Evolutionary conservation across 2,797 vertebrate species (phyloP).

Genomic region (Enteromius afrohamiltoni): DNA sequence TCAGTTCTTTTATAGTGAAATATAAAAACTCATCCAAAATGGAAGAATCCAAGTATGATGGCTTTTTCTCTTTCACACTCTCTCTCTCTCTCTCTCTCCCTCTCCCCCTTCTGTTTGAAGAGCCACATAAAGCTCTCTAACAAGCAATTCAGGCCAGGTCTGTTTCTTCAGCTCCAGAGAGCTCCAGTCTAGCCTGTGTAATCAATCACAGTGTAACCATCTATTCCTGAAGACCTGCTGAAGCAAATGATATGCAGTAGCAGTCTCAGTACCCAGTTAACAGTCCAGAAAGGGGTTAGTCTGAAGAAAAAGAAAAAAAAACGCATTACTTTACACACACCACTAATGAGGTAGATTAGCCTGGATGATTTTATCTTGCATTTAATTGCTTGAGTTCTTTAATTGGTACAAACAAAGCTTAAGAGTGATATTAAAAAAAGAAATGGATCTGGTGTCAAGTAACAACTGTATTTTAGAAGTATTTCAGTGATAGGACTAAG

Average conservation of each 20-base stretch:
- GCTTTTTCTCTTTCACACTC: background rate
- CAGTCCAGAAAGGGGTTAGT: conserved; percentile 15
- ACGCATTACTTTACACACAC: background rate
- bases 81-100: background rate
- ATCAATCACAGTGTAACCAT: conserved; percentile 74
- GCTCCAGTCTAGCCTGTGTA: conserved; percentile 68
- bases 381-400: conserved; percentile 5
- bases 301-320: background rate
- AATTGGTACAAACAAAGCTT: background rate
- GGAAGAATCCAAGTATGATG: conserved; percentile 39
- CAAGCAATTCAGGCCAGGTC: conserved; percentile 62
- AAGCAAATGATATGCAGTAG: conserved; percentile 70
- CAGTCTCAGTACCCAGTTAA: conserved; percentile 44
- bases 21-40: conserved; percentile 31
- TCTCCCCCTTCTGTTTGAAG: conserved; percentile 39
- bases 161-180: conserved; percentile 56
- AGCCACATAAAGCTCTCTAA: conserved; percentile 45
- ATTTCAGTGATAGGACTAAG: background rate
- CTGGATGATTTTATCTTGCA: conserved; percentile 23
- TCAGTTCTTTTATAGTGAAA: background rate
- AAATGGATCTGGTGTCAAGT: background rate
- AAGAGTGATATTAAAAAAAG: background rate
- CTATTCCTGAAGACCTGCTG: conserved; percentile 71
- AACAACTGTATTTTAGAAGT: background rate
- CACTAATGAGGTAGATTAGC: conserved; percentile 32